Base-by-base conservation (phyloP, 1,140 invertebrate species). In the Drosophila orosa region DNA sequence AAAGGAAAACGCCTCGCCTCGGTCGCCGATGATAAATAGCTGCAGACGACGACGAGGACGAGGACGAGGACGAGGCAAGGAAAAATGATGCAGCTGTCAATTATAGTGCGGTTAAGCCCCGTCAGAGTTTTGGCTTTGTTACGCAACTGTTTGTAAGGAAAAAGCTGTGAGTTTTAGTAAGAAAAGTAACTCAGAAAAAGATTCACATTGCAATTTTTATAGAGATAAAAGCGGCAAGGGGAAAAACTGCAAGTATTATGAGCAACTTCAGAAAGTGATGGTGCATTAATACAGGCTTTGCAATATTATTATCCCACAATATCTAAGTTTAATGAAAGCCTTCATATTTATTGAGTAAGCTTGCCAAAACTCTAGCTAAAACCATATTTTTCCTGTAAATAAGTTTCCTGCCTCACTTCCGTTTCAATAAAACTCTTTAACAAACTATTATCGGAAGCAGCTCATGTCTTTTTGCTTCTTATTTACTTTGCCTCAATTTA, bases 61-160 rank as follows among this genome's bases (percentile, higher is more conserved):
- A 50, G 25, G 45, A n/a, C 45, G n/a, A 50, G 12, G 12, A 60
- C 37, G 65, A 44, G 72, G 25, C 31, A 52, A 50, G 59, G 52
- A 74, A 61, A 74, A 74, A 74, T 74, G 69, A 57, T 57, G 69
- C 58, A 50, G 59, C 72, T 65, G 72, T 65, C 72, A 74, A 74
- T 74, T 74, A 47, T 35, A 48, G 19, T 47, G 13, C 47, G 57
- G 47, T 22, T 35, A 72, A 39, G 13, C 25, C 56, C 57, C 19
- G 29, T n/a, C 52, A 33, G 15, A 58, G 35, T 37, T 39, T 33
- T 48, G 31, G 31, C 39, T 59, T 72, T 48, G 54, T 57, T 60
- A 27, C 15, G 25, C 29, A 33, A 44, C 37, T 29, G 35, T 31
- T 31, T 63, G 39, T 24, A 25, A 1, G 12, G 3, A 27, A 61